These are phyloP conservation scores for Nomada lathburiana DNA, from an alignment of 2,888 invertebrate genomes.

Conservation along the genomic window DNA sequence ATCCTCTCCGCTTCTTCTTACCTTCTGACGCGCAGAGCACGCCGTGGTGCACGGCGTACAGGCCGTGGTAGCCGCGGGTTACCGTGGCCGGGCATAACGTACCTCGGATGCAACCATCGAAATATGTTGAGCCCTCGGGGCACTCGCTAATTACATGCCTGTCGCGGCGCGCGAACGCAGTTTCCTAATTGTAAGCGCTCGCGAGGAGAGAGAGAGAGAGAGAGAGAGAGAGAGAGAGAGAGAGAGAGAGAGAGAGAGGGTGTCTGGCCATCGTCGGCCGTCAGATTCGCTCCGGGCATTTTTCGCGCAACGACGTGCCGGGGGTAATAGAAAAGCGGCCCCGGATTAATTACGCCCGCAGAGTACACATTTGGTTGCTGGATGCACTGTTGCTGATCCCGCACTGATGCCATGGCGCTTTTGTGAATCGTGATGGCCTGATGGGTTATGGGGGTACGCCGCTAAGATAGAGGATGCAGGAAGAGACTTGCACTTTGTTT, in stretches of 20 bases:
- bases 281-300: conserved; percentile 41
- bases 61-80: conserved; percentile 57
- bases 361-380: conserved; percentile 1
- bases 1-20: not conserved
- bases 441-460: not conserved
- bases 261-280: conserved; percentile 34
- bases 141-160: conserved; percentile 68
- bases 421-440: conserved; percentile 8
- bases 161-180: conserved; percentile 64
- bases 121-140: conserved; percentile 56
- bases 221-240: not conserved
- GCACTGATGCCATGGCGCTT: not conserved
- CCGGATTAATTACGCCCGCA: conserved; percentile 49
- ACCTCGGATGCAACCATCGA: conserved; percentile 58
- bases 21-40: conserved; percentile 21
- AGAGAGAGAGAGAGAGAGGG: conserved; percentile 11
- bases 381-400: not conserved
- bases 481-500: no score
- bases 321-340: conserved; percentile 59
- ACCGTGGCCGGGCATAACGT: conserved; percentile 17
- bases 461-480: no score
- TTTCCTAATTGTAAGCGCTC: conserved; percentile 64
- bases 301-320: conserved; percentile 51
- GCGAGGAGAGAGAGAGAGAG: not conserved
- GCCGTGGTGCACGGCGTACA: not conserved